Conservation (phyloP, 2,888 invertebrate species). For the Calliphora vomitoria region DNA sequence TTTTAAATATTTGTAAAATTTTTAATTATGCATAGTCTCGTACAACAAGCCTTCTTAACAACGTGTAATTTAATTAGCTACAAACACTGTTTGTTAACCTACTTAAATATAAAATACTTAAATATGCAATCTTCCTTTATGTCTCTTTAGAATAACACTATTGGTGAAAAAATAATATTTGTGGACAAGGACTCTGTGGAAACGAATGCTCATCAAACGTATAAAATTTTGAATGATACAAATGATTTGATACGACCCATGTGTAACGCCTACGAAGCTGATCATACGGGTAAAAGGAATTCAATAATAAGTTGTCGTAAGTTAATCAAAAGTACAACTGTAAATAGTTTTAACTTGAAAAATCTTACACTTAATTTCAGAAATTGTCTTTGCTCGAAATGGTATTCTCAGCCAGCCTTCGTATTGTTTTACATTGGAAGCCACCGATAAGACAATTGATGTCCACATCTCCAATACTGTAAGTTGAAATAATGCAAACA, state of each 20-base stretch:
- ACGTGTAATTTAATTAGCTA: conserved; percentile 19
- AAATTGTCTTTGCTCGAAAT: conserved; percentile 81
- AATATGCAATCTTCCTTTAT: not conserved
- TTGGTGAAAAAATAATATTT: conserved; percentile 83
- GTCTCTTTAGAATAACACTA: conserved; percentile 78
- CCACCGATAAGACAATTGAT: conserved; percentile 85
- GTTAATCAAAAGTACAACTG: conserved; percentile 69
- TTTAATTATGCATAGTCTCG: conserved; percentile 16
- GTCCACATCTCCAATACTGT: conserved; percentile 75
- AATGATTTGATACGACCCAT: conserved; percentile 79
- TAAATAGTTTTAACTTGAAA: not conserved
- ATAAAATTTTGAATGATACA: conserved; percentile 81
- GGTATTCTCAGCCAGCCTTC: conserved; percentile 82
- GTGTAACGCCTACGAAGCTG: conserved; percentile 83
- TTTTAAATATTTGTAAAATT: conserved; percentile 9
- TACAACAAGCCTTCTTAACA: not conserved
- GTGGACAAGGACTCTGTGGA: conserved; percentile 82
- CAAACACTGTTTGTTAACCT: conserved; percentile 10
- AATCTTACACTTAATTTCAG: conserved; percentile 73
- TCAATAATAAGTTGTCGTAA: conserved; percentile 84
- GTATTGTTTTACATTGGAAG: conserved; percentile 86
- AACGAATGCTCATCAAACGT: conserved; percentile 80
- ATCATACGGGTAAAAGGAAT: conserved; percentile 81
- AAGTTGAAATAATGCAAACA: conserved; percentile 59
- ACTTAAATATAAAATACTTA: conserved; percentile 11